Evolutionary conservation across 2,113 vertebrate species (phyloP).

Genomic region (Aleadryas rufinucha): DNA sequence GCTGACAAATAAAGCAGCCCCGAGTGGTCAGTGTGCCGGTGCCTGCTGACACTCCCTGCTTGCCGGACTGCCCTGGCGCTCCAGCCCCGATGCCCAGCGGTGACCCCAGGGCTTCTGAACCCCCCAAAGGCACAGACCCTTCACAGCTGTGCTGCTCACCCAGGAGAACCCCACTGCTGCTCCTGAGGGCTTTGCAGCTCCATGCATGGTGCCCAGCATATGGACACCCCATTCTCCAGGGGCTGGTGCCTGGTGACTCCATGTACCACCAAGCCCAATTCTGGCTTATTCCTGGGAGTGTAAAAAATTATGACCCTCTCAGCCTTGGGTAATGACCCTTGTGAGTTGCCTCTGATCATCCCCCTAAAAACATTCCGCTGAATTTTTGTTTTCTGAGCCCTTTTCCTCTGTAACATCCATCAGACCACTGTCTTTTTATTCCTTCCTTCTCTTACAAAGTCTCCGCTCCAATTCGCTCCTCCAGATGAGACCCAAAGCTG

Average conservation of each 20-base stretch:
- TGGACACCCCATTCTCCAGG: not conserved
- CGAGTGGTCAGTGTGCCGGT: not conserved
- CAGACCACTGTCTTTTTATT: not conserved
- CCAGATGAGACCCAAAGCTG: constrained; percentile 47
- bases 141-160: not conserved
- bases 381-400: constrained; percentile 2
- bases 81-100: not conserved
- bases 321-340: not conserved
- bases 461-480: not conserved
- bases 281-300: not conserved
- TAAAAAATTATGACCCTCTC: not conserved
- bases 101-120: not conserved
- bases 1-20: not conserved
- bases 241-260: not conserved
- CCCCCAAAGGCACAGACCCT: accelerated
- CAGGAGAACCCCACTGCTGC: accelerated
- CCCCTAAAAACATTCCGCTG: not conserved
- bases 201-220: not conserved
- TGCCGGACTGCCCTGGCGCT: not conserved
- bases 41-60: not conserved
- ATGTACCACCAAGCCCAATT: not conserved
- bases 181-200: not conserved
- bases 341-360: not conserved
- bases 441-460: constrained; percentile 6
- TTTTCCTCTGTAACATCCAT: not conserved